These are phyloP conservation scores for Dorcus hopei DNA, from an alignment of 2,888 invertebrate genomes.

Conservation along the genomic window DNA sequence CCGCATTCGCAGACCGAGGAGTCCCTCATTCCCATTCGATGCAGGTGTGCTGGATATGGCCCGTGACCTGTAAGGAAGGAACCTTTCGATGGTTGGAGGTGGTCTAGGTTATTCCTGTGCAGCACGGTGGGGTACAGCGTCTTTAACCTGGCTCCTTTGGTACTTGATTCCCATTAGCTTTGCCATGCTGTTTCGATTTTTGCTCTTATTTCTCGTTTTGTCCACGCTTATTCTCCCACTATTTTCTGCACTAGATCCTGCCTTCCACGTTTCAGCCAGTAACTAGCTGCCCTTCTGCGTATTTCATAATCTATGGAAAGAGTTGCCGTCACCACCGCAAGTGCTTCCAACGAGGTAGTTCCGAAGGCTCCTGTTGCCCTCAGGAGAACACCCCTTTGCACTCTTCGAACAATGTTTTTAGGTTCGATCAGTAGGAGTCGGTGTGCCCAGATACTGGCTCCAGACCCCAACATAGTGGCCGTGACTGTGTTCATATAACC, in stretches of 20 bases:
- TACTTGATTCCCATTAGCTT: too few species aligned
- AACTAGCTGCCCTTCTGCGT: neutral
- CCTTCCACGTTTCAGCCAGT: neutral
- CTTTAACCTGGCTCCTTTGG: too few species aligned
- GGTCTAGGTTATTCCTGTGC: neutral
- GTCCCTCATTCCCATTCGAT: neutral
- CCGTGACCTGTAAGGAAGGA: constrained; percentile 5
- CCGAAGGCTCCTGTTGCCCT: constrained; percentile 1
- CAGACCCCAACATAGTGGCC: neutral
- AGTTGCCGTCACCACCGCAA: neutral
- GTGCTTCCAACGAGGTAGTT: constrained; percentile 6
- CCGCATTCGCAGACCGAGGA: neutral
- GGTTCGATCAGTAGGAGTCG: neutral
- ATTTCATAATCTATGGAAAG: constrained; percentile 5
- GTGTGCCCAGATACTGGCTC: neutral
- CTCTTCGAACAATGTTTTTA: neutral
- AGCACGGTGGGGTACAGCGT: neutral
- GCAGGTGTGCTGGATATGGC: neutral
- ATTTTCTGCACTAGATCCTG: neutral
- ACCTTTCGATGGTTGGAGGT: neutral
- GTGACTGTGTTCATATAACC: neutral
- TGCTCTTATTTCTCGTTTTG: too few species aligned
- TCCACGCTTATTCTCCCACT: neutral
- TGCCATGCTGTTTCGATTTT: too few species aligned
- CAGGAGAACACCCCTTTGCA: constrained; percentile 4